phyloP scores from a whole-genome alignment of 2,113 vertebrate species.

The Rhodinocichla rosea region DNA sequence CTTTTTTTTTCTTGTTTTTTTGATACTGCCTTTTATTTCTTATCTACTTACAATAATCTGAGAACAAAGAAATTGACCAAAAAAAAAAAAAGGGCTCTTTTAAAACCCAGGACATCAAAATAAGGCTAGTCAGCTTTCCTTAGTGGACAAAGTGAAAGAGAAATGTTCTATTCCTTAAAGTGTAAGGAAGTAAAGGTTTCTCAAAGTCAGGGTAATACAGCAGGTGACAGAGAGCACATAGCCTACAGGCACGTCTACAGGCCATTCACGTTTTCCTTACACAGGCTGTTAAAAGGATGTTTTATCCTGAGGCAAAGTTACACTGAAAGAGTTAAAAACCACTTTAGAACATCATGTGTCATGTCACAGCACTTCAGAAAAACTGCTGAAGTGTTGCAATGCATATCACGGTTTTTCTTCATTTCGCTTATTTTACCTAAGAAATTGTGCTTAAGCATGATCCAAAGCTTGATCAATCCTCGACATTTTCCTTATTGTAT shows the following conservation, averaged over 20 bases:
- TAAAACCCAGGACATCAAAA: conserved; percentile 32
- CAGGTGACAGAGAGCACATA: conserved; percentile 69
- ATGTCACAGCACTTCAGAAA: conserved; percentile 53
- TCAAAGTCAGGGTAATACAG: conserved; percentile 61
- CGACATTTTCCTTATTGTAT: background rate
- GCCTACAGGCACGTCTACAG: conserved; percentile 63
- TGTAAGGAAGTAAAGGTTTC: conserved; percentile 52
- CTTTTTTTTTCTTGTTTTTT: conserved; percentile 9
- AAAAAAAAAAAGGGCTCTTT: background rate
- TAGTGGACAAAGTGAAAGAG: conserved; percentile 51
- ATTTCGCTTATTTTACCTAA: conserved; percentile 47
- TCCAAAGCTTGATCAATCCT: background rate
- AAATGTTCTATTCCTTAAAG: conserved; percentile 65
- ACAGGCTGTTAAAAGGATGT: conserved; percentile 46
- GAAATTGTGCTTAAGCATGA: conserved; percentile 18
- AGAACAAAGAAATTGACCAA: conserved; percentile 54
- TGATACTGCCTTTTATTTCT: conserved; percentile 1
- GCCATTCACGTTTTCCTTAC: conserved; percentile 7
- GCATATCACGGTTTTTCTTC: conserved; percentile 52
- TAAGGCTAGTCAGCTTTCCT: conserved; percentile 48
- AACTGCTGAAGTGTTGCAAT: conserved; percentile 11
- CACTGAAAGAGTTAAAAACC: conserved; percentile 56
- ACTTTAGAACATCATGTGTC: conserved; percentile 58
- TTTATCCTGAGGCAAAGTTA: conserved; percentile 74
- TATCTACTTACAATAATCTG: conserved; percentile 11